Conservation (phyloP, 2,113 vertebrate genomes). For the Ageneiosus marmoratus region DNA sequence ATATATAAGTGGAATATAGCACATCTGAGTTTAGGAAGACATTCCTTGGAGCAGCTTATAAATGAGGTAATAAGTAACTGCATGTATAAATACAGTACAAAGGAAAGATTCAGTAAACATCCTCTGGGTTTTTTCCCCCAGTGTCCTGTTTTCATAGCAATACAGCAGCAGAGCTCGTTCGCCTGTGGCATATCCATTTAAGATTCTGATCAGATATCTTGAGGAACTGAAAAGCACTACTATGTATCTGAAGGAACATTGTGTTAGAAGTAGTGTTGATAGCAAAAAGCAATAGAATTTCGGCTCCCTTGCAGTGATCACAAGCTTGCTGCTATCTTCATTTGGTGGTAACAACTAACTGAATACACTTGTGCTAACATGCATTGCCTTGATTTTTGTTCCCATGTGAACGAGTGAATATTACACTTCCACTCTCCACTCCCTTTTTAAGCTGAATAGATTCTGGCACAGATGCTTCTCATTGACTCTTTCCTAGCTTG, state of each 20-base stretch:
- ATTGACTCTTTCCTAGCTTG: constrained; percentile 12
- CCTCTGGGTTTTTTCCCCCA: constrained; percentile 1
- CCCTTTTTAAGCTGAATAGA: constrained; percentile 9
- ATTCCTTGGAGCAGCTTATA: neutral
- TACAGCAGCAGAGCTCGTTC: neutral
- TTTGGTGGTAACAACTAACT: constrained; percentile 23
- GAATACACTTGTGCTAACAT: constrained; percentile 10
- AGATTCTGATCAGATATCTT: constrained; percentile 40
- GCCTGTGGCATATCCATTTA: constrained; percentile 33
- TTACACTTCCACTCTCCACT: constrained; percentile 6
- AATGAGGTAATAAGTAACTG: constrained; percentile 16
- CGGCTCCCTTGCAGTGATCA: neutral
- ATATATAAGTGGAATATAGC: neutral
- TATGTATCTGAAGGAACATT: constrained; percentile 24
- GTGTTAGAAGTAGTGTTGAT: neutral
- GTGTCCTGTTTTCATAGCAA: constrained; percentile 22
- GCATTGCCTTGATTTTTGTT: neutral
- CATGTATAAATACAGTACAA: constrained; percentile 4
- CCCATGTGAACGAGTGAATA: neutral
- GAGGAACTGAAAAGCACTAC: constrained; percentile 30
- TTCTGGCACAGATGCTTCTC: neutral
- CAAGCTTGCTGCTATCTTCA: neutral
- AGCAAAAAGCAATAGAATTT: constrained; percentile 23
- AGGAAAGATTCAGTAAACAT: constrained; percentile 24
- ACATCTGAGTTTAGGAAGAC: neutral